Evolutionary conservation across 2,888 invertebrate genomes (phyloP).

Genomic region (Sinelater perroti): DNA sequence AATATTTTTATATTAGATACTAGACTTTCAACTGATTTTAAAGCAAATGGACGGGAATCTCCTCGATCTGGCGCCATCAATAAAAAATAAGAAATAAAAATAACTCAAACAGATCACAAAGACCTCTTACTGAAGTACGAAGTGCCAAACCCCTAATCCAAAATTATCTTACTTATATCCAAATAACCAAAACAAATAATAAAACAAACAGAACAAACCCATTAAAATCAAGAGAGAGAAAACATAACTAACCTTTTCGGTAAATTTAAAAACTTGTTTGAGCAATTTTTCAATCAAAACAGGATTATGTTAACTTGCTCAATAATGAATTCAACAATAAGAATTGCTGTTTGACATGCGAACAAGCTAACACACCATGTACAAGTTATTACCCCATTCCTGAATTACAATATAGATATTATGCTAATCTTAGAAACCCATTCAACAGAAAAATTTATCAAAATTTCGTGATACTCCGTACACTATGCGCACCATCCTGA

Average conservation of each 20-base stretch:
- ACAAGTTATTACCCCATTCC: not conserved
- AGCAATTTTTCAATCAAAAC: not conserved
- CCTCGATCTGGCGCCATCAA: too few species aligned
- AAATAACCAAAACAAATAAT: not conserved
- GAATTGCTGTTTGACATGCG: not conserved
- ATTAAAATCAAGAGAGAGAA: not conserved
- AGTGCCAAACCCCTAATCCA: too few species aligned
- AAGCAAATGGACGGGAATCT: too few species aligned
- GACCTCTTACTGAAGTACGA: too few species aligned
- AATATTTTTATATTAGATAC: too few species aligned
- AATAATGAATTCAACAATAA: not conserved
- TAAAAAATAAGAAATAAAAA: too few species aligned
- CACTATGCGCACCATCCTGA: not conserved
- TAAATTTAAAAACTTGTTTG: not conserved
- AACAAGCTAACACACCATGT: not conserved
- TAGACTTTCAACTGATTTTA: too few species aligned
- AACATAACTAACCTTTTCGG: not conserved
- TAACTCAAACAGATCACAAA: too few species aligned
- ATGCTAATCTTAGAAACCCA: not conserved
- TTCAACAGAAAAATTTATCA: not conserved
- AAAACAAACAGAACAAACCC: not conserved
- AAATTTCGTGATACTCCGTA: not conserved
- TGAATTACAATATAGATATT: not conserved
- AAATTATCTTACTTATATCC: not conserved
- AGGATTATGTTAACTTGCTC: not conserved